phyloP scores from a whole-genome alignment of 35 echinoderm and acorn worm genomes.

The Anneissia japonica region DNA sequence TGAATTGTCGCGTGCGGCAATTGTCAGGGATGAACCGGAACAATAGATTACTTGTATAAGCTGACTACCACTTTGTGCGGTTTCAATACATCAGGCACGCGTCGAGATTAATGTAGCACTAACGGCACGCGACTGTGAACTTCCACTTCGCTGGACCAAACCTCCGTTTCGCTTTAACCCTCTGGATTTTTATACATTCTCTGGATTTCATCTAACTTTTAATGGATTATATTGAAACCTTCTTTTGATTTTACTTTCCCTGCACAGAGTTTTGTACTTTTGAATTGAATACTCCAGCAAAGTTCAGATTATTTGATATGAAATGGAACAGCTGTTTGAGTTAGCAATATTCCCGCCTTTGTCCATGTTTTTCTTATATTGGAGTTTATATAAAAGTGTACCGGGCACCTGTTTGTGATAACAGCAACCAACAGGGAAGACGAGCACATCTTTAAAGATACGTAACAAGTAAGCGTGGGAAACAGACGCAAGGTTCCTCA shows the following conservation, averaged over 20 bases:
- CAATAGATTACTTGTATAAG: not conserved
- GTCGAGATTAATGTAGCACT: not conserved
- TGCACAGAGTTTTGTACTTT: not conserved
- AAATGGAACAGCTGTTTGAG: not conserved
- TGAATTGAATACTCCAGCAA: not conserved
- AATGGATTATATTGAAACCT: not conserved
- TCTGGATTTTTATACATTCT: not conserved
- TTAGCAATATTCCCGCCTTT: not conserved
- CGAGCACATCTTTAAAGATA: not conserved
- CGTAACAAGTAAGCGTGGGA: not conserved
- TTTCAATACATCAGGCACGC: not conserved
- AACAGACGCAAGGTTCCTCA: not conserved
- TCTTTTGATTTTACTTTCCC: not conserved
- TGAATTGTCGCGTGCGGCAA: not conserved
- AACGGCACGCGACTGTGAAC: not conserved
- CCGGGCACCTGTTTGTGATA: not conserved
- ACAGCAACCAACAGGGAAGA: not conserved
- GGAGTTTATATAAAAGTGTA: not conserved
- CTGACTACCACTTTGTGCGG: not conserved
- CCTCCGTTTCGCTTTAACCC: not conserved
- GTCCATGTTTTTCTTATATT: not conserved
- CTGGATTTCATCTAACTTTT: not conserved
- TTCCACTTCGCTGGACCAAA: not conserved
- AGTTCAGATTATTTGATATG: too few species aligned
- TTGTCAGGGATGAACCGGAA: not conserved